Evolutionary conservation across 2,888 invertebrate species (phyloP).

Genomic region (Drosophila emarginata): DNA sequence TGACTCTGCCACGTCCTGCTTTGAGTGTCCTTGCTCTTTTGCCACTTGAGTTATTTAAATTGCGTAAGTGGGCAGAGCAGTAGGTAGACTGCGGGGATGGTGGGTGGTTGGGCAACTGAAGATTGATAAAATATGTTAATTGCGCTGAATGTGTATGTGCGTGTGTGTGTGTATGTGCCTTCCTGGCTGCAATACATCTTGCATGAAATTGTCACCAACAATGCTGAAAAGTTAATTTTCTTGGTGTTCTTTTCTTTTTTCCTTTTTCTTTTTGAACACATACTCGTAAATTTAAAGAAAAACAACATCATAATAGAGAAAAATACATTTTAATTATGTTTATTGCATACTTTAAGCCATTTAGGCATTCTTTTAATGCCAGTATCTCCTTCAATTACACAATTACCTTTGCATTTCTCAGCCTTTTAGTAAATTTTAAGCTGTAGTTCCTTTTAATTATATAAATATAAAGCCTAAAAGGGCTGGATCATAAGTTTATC

Average conservation of each 20-base stretch:
- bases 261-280: conserved; percentile 5
- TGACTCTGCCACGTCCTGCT: conserved; percentile 39
- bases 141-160: conserved; percentile 44
- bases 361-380: not conserved
- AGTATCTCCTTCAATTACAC: not conserved
- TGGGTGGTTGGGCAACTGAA: conserved; percentile 45
- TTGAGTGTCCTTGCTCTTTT: conserved; percentile 61
- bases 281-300: conserved; percentile 53
- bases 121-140: conserved; percentile 76
- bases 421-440: not conserved
- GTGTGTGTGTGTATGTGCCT: conserved; percentile 13
- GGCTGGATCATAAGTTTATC: not conserved
- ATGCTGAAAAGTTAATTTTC: conserved; percentile 74
- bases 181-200: conserved; percentile 36
- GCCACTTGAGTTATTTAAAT: conserved; percentile 76
- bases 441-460: not conserved
- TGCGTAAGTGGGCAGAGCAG: conserved; percentile 53
- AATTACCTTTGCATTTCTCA: not conserved
- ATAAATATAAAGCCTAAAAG: not conserved
- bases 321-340: conserved; percentile 68
- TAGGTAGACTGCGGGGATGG: conserved; percentile 17
- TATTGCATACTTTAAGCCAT: conserved; percentile 47
- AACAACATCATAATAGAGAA: not conserved
- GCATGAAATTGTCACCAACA: conserved; percentile 64
- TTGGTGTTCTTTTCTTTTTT: conserved; percentile 37